Evolutionary conservation across 1,140 invertebrate genomes (phyloP).

Genomic region (Tenebrio molitor): DNA sequence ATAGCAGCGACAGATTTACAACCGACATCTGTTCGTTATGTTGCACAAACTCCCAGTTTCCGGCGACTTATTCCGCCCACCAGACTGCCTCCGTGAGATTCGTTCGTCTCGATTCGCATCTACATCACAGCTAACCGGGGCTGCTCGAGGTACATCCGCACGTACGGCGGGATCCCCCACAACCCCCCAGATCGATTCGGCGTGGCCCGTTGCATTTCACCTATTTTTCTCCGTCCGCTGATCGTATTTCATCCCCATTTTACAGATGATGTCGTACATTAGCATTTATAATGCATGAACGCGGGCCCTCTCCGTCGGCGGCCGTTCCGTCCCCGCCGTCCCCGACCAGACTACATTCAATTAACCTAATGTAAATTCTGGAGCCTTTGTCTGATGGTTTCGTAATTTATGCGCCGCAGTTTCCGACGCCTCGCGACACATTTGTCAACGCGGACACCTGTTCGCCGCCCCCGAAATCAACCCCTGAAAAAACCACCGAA

Average conservation of each 20-base stretch:
- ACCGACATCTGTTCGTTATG: constrained; percentile 35
- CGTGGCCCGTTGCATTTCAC: constrained; percentile 4
- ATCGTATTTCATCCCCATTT: constrained; percentile 37
- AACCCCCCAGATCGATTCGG: constrained; percentile 2
- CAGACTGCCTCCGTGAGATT: background rate
- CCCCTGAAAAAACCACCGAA: constrained; percentile 13
- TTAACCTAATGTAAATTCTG: constrained; percentile 45
- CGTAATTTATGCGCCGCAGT: constrained; percentile 42
- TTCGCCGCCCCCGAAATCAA: constrained; percentile 39
- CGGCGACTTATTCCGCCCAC: background rate
- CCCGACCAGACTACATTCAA: constrained; percentile 33
- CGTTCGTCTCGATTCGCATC: no score
- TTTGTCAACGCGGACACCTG: constrained; percentile 44
- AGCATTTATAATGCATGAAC: constrained; percentile 36
- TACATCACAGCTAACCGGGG: no score
- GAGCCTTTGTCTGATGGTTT: constrained; percentile 43
- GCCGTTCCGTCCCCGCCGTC: background rate
- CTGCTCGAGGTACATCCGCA: no score
- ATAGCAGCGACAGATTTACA: constrained; percentile 12
- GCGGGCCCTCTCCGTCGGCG: background rate
- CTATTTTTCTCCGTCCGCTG: background rate
- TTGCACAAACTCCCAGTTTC: background rate
- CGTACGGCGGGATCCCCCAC: background rate
- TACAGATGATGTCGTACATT: constrained; percentile 34
- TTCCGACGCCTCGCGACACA: constrained; percentile 42